Evolutionary conservation across 2,797 vertebrate genomes (phyloP), one percentile per base, ranked within the genome.

Genomic region (Acropternis orthonyx): DNA sequence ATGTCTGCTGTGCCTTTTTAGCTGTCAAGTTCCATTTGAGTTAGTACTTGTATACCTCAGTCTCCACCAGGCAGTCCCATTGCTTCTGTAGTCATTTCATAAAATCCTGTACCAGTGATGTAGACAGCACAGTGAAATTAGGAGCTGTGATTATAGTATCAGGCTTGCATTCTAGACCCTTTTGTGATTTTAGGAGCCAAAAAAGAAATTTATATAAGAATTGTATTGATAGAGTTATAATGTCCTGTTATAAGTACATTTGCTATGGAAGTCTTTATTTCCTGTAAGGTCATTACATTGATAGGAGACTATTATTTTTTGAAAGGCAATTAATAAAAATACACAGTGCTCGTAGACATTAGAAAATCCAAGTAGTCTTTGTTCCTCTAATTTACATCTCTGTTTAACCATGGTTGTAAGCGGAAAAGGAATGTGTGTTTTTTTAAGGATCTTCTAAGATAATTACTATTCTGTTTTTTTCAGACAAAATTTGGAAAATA

Each of bases 11-110:
- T 95, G 88, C 65, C 41, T 80, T 79, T 88, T 96, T 85, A 95
- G 51, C 66, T 96, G 95, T 92, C 4, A 28, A 96, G 79, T 96
- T 96, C 59, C 12, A 6, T 95, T 92, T 91, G 75, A 96, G 92
- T 96, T 88, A 92, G 67, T 96, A 93, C 82, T 80, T 92, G 83
- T 78, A 49, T 39, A 94, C 79, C 71, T 93, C 62, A 43, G 0
- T 95, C 63, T 96, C 78, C 61, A 93, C 71, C 74, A 95, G 61
- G 91, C 92, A 95, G 89, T 96, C 71, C 51, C 77, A 52, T 95
- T 34, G 27, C 34, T 94, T 67, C 66, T 92, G 83, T 86, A 65
- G 26, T 82, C 24, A 24, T 96, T 95, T 77, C 3, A 8, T 67
- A 79, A 93, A 41, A 32, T 71, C 34, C 87, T 88, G 56, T 83